Percentiles rank a stretch among this genome's conserved stretches.
Conservation (phyloP, 2,888 invertebrate species). For the Drosophila niveifrons region DNA sequence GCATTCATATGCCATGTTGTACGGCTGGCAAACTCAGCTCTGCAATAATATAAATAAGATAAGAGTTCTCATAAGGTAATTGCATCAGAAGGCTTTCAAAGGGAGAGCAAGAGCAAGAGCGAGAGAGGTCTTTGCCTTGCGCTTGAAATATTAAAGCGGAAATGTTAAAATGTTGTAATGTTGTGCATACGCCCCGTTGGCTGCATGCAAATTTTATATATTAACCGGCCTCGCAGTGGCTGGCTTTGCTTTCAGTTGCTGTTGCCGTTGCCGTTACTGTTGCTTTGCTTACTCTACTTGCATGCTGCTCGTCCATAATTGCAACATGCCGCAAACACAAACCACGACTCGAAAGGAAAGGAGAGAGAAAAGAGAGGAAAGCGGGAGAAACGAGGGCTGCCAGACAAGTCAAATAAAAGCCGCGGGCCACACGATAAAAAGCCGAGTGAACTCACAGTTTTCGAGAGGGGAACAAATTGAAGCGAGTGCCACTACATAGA, state of each 20-base stretch:
- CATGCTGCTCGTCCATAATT: constrained; percentile 77
- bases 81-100: constrained; percentile 4
- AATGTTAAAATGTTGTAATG: constrained; percentile 64
- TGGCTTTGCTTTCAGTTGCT: constrained; percentile 13
- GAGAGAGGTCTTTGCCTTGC: constrained; percentile 14
- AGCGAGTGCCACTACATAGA: constrained; percentile 32
- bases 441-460: constrained; percentile 40
- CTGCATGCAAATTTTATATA: constrained; percentile 74
- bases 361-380: background rate
- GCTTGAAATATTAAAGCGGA: constrained; percentile 72
- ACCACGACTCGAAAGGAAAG: constrained; percentile 29
- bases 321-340: constrained; percentile 75
- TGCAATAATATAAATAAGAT: constrained; percentile 10
- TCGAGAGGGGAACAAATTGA: constrained; percentile 49
- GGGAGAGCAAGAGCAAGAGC: too few relatives aligned
- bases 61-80: constrained; percentile 13
- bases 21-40: background rate
- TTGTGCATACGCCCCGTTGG: constrained; percentile 80
- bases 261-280: constrained; percentile 9
- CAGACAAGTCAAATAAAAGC: constrained; percentile 76
- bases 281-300: constrained; percentile 58
- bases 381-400: constrained; percentile 9
- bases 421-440: constrained; percentile 61
- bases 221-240: constrained; percentile 55
- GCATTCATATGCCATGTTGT: background rate